Base-by-base conservation (phyloP, 2,113 vertebrate species). In the Macroglossus sobrinus region DNA sequence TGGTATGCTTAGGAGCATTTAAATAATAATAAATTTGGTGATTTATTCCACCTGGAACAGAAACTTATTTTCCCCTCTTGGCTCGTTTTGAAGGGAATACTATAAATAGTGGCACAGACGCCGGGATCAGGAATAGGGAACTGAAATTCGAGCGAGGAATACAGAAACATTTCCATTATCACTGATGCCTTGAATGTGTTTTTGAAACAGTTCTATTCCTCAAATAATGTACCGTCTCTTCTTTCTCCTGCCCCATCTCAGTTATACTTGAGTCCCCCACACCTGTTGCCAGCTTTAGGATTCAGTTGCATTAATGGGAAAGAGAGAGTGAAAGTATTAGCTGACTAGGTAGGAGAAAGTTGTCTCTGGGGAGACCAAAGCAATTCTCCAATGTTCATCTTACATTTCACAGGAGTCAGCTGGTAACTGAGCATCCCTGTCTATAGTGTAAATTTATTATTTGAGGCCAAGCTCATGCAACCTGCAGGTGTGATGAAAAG, bases 1-100 rank as follows among this genome's bases (percentile, higher is more conserved):
- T 91, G 86, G 59, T 96, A 33, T 45, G 97, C 96, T 97, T 96
- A 98, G 97, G 85, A 87, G 78, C 96, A 35, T 91, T 98, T 97
- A 97, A 98, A 96, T 97, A 96, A 97, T 96, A 47, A 96, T 95
- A 97, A 95, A 97, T 68, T 72, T 15, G 18, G 45, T 97, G 90
- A 96, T 97, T 97, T 98, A 97, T 97, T 96, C 97, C 93, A 78
- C 96, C 97, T 98, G 88, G 97, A 98, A 96, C 75, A 95, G 97
- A 92, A 88, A 97, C 88, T 61, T 97, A 35, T 63, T 95, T 87
- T 45, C 84, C 74, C 72, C 57, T 63, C 90, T 93, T 93, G 95
- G 97, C 98, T 98, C 96, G 38, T 98, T 98, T 93, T 92, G 96
- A 97, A 97, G 96, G 94, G 84, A 95, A 94, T 96, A 63, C 90